phyloP scores from a whole-genome alignment of 2,113 vertebrate species.

The Aphelocoma coerulescens region DNA sequence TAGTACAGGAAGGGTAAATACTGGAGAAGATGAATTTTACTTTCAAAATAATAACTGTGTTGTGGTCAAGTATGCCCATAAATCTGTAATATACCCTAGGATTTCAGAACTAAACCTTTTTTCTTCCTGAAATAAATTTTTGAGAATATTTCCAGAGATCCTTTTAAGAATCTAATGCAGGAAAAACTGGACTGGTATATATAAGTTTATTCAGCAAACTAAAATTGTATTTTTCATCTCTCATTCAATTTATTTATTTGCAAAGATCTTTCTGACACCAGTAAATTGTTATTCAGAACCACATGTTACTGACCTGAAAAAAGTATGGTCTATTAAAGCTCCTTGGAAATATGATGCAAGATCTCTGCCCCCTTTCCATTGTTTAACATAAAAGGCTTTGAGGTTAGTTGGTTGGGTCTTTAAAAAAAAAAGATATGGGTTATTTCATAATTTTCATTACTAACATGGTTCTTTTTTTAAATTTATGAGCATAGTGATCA shows the following conservation, averaged over 20 bases:
- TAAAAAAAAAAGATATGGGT: background rate
- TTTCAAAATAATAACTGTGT: constrained; percentile 22
- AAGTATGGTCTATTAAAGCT: background rate
- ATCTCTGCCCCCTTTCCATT: background rate
- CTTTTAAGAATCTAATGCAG: background rate
- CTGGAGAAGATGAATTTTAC: background rate
- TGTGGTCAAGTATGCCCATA: background rate
- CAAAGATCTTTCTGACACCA: background rate
- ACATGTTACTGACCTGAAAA: background rate
- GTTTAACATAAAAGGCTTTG: background rate
- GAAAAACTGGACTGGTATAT: background rate
- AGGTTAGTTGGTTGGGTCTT: background rate
- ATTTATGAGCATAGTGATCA: background rate
- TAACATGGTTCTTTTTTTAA: accelerated
- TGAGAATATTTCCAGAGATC: background rate
- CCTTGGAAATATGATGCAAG: background rate
- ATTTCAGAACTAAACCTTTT: background rate
- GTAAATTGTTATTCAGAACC: background rate
- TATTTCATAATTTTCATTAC: background rate
- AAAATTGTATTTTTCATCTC: background rate
- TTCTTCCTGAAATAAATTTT: background rate
- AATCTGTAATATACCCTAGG: background rate
- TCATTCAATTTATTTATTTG: background rate
- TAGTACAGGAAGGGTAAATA: background rate
- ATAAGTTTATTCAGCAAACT: background rate